Evolutionary conservation across 2,797 vertebrate genomes (phyloP).

Genomic region (Pseudochaenichthys georgianus): DNA sequence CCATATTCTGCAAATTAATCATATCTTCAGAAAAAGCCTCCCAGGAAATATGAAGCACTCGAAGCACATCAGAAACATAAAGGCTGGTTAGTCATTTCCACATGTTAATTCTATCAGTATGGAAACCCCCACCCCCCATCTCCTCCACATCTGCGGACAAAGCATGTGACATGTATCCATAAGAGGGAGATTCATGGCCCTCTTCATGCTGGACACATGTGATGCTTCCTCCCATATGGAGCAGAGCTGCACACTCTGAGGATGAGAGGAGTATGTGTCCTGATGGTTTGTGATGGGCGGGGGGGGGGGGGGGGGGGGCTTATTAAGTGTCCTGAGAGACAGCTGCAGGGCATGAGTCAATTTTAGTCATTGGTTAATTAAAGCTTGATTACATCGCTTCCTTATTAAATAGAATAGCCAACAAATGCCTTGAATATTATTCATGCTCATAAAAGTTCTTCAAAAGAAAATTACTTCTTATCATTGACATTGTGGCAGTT

Average conservation of each 20-base stretch:
- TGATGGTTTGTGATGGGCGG: constrained; percentile 21
- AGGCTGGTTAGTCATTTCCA: constrained; percentile 81
- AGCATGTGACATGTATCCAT: constrained; percentile 82
- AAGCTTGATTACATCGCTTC: constrained; percentile 79
- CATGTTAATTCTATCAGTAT: constrained; percentile 85
- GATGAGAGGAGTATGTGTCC: constrained; percentile 48
- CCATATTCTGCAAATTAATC: constrained; percentile 78
- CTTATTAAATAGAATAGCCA: constrained; percentile 76
- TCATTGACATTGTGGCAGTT: constrained; percentile 58
- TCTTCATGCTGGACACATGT: constrained; percentile 77
- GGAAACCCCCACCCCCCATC: constrained; percentile 61
- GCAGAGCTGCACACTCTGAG: constrained; percentile 49
- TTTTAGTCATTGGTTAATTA: constrained; percentile 84
- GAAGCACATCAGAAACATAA: constrained; percentile 75
- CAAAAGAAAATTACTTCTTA: constrained; percentile 80
- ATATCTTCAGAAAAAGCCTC: constrained; percentile 72
- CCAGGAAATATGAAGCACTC: constrained; percentile 78
- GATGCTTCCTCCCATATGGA: constrained; percentile 72
- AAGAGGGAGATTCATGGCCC: constrained; percentile 79
- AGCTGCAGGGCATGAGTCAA: constrained; percentile 72
- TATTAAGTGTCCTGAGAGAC: constrained; percentile 71
- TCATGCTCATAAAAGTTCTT: constrained; percentile 79
- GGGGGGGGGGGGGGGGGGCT: background rate
- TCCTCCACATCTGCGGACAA: constrained; percentile 70
- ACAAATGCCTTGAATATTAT: constrained; percentile 78